Evolutionary conservation across 2,797 vertebrate genomes (phyloP).

Genomic region (Cossypha dichroa): DNA sequence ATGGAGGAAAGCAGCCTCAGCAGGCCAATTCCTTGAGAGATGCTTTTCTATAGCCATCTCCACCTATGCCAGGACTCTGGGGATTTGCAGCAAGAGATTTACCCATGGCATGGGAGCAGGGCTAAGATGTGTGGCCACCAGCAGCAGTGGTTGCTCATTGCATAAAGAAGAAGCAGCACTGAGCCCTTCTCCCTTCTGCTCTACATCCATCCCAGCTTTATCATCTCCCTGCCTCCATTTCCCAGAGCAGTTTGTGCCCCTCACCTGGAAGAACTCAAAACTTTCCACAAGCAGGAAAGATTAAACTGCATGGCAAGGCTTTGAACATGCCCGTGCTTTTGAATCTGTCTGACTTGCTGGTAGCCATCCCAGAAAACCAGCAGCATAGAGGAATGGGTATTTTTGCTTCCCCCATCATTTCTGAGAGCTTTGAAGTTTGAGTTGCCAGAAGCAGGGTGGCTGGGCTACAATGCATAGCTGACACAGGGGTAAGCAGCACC

Average conservation of each 20-base stretch:
- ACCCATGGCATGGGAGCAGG: not conserved
- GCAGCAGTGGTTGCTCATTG: rapidly evolving
- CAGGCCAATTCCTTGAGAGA: not conserved
- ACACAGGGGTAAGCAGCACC: not conserved
- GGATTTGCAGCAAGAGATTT: not conserved
- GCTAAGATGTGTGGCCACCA: not conserved
- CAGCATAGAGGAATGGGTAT: not conserved
- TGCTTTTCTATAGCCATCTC: not conserved
- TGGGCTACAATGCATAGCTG: not conserved
- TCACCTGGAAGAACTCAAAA: not conserved
- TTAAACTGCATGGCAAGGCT: not conserved
- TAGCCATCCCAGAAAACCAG: not conserved
- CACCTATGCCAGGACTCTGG: not conserved
- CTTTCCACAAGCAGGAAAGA: not conserved
- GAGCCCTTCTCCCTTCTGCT: not conserved
- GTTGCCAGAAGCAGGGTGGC: not conserved
- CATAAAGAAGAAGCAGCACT: not conserved
- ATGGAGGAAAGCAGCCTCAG: not conserved
- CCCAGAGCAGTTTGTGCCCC: not conserved
- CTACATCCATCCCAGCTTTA: not conserved
- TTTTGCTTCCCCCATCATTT: not conserved
- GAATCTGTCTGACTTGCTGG: not conserved
- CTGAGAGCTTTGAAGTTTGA: not conserved
- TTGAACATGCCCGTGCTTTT: not conserved
- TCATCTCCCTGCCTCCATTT: not conserved